Evolutionary conservation across 2,797 vertebrate species (phyloP).

Genomic region (Potorous gilbertii): DNA sequence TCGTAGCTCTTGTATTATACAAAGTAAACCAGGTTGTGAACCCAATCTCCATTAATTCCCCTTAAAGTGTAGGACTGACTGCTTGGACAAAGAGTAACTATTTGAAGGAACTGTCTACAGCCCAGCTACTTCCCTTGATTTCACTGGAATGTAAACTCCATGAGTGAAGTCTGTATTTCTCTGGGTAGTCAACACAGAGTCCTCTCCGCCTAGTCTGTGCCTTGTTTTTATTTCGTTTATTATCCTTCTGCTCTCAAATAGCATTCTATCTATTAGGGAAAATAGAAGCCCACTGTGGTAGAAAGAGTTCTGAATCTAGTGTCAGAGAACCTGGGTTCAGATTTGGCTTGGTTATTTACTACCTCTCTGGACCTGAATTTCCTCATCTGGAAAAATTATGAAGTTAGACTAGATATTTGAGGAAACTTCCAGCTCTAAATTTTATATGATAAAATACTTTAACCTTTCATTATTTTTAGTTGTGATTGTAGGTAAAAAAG

Average conservation of each 20-base stretch:
- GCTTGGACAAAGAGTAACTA: constrained; percentile 3
- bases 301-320: background rate
- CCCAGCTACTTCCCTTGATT: background rate
- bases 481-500: constrained; percentile 58
- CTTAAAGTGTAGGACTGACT: background rate
- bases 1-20: background rate
- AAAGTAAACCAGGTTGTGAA: constrained; percentile 37
- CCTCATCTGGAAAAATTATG: background rate
- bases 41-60: background rate
- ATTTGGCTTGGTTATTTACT: background rate
- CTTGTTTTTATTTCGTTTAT: background rate
- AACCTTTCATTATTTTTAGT: background rate
- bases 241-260: background rate
- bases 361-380: background rate
- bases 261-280: background rate
- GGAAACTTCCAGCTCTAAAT: background rate
- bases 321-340: background rate
- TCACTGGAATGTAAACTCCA: background rate
- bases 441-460: constrained; percentile 38
- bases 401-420: background rate
- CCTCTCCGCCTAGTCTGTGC: background rate
- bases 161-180: background rate
- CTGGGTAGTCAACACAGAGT: background rate
- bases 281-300: background rate
- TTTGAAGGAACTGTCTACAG: background rate